Percentiles rank a stretch among this genome's conserved stretches.
Evolutionary conservation across 1,140 invertebrate genomes (phyloP).

Genomic region (Philotrypesis tridentata): DNA sequence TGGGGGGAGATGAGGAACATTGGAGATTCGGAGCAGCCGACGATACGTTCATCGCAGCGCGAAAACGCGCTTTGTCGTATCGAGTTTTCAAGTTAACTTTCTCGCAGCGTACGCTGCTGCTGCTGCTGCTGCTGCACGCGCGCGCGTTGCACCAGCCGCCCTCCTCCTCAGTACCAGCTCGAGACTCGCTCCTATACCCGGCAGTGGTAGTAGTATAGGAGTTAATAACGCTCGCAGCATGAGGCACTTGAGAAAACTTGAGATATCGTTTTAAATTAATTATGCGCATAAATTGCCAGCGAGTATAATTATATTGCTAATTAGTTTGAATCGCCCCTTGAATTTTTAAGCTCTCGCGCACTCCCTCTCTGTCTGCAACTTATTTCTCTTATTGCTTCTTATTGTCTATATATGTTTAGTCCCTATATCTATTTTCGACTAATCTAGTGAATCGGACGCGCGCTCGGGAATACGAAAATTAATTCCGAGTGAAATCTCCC

Average conservation of each 20-base stretch:
- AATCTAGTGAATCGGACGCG: too few species aligned
- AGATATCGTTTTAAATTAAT: constrained; percentile 51
- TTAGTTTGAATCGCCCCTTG: constrained; percentile 50
- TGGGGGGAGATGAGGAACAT: not conserved
- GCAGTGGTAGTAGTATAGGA: not conserved
- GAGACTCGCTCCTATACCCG: not conserved
- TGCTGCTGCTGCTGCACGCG: too few species aligned
- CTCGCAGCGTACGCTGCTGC: not conserved
- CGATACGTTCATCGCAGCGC: constrained; percentile 33
- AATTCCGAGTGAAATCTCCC: too few species aligned
- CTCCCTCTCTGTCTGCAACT: not conserved
- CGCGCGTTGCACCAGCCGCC: not conserved
- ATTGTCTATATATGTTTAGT: constrained; percentile 8
- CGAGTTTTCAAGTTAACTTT: constrained; percentile 37
- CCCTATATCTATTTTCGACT: not conserved
- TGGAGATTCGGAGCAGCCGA: constrained; percentile 16
- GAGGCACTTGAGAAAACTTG: constrained; percentile 49
- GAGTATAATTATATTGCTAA: constrained; percentile 49
- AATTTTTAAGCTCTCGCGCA: constrained; percentile 44
- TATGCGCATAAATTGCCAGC: constrained; percentile 47
- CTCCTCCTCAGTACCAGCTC: not conserved
- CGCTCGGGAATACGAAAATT: too few species aligned
- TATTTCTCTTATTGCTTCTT: not conserved
- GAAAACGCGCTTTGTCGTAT: constrained; percentile 37
- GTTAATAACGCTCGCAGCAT: constrained; percentile 46